Evolutionary conservation across 2,888 invertebrate species (phyloP).

Genomic region (Myopa testacea): DNA sequence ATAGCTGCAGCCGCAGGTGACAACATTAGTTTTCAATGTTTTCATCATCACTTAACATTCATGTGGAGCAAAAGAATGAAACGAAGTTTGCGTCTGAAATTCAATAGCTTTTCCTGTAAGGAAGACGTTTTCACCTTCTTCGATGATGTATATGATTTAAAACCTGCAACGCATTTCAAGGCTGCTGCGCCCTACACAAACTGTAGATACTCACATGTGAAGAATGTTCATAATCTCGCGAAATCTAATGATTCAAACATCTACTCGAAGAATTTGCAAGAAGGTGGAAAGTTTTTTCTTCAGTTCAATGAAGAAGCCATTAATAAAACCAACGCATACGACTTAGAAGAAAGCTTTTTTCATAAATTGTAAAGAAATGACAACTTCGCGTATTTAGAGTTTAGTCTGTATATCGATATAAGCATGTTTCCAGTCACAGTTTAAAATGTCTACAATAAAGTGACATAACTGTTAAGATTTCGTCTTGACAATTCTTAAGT

Average conservation of each 20-base stretch:
- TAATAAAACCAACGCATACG: conserved; percentile 48
- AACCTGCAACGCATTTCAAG: conserved; percentile 53
- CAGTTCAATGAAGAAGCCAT: conserved; percentile 52
- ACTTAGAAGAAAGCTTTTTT: conserved; percentile 55
- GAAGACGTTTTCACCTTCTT: conserved; percentile 79
- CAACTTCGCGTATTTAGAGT: too few relatives aligned
- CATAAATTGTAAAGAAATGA: conserved; percentile 45
- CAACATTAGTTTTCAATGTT: conserved; percentile 81
- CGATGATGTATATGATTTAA: conserved; percentile 71
- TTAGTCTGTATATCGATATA: too few relatives aligned
- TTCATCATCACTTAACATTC: conserved; percentile 96
- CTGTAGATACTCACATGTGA: conserved; percentile 54
- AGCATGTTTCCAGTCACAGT: too few relatives aligned
- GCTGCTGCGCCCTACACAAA: conserved; percentile 48
- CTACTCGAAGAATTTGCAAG: neutral
- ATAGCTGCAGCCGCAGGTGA: conserved; percentile 75
- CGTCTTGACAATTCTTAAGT: too few relatives aligned
- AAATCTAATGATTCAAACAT: conserved; percentile 39
- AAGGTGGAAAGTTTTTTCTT: conserved; percentile 59
- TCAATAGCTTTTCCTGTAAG: conserved; percentile 81
- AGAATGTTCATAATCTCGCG: conserved; percentile 44
- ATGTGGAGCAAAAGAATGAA: conserved; percentile 90
- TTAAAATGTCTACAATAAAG: too few relatives aligned
- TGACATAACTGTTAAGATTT: too few relatives aligned
- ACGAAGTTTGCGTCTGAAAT: conserved; percentile 78